Base-by-base conservation (phyloP, 2,797 vertebrate genomes). In the Oophaga sylvatica region DNA sequence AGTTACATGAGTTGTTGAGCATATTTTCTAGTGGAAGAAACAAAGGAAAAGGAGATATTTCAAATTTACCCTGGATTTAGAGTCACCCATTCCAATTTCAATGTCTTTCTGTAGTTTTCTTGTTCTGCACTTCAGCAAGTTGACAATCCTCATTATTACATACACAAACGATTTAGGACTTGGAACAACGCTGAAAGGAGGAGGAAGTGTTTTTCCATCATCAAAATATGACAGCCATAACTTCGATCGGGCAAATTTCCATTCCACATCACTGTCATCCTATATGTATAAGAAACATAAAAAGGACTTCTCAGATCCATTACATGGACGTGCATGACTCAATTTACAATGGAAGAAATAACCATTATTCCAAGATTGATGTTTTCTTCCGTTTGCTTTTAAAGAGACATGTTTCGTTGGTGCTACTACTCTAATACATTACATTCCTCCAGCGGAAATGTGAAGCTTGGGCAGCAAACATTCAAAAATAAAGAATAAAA, bases 171-270 rank as follows among this genome's bases (percentile, higher is more conserved):
- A 96, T 90, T 95, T 96, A 10, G 97, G 97, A 90, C 96, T 98
- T 8, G 98, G 98, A 31, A 99, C 91, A 6, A 99, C 95, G 93
- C 98, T 99, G 93, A 98, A 99, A 0, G 98, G 98, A 60, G 97
- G 97, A 56, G 98, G 97, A 77, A 99, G 93, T 0, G 97, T 97
- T 88, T 97, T 96, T 1, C 96, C 96, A 26, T 97, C 95, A 90
- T 99, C 97, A 90, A 99, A 99, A 91, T 99, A 99, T 0, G 97
- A 97, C 75, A 99, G 94, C 98, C 98, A 99, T 29, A 99, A 96
- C 87, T 99, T 99, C 1, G 98, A 97, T 83, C 98, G 93, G 29
- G 98, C 97, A 88, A 99, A 99, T 91, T 99, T 99, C 98, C 98
- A 99, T 89, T 99, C 98, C 2, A 99, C 98, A 26, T 99, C 98